phyloP scores from a whole-genome alignment of 1,140 invertebrate species.

The Capitella teleta region DNA sequence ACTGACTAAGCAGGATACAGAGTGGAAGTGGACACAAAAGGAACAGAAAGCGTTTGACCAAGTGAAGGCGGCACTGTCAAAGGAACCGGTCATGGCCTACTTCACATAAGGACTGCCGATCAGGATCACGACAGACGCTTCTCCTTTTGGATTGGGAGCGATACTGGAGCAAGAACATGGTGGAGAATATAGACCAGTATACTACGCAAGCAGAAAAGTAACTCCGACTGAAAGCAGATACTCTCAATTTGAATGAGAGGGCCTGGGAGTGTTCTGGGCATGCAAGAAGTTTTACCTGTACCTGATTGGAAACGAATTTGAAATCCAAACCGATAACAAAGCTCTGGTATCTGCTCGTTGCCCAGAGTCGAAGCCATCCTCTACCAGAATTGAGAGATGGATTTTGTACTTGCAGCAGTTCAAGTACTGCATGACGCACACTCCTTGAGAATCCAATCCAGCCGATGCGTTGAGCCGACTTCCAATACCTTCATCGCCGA shows the following conservation, averaged over 20 bases:
- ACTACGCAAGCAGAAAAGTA: too few species aligned
- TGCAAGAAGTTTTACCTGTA: not conserved
- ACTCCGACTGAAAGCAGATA: too few species aligned
- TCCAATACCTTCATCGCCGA: too few species aligned
- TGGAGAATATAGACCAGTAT: too few species aligned
- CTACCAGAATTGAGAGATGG: constrained; percentile 6
- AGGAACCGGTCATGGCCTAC: not conserved
- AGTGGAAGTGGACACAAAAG: constrained; percentile 3
- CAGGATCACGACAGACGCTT: too few species aligned
- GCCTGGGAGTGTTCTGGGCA: not conserved
- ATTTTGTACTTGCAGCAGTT: constrained; percentile 5
- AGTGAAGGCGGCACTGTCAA: not conserved
- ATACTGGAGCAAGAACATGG: too few species aligned
- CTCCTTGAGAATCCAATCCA: too few species aligned
- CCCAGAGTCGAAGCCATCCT: not conserved
- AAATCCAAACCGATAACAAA: not conserved
- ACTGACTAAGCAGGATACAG: not conserved
- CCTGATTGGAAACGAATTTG: not conserved
- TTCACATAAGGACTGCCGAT: too few species aligned
- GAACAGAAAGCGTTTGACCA: not conserved
- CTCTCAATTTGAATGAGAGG: not conserved
- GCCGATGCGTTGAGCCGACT: too few species aligned
- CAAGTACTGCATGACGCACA: not conserved
- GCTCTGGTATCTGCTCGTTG: not conserved
- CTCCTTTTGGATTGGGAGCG: too few species aligned